phyloP scores from a whole-genome alignment of 2,113 vertebrate genomes.

The Sapajus apella region DNA sequence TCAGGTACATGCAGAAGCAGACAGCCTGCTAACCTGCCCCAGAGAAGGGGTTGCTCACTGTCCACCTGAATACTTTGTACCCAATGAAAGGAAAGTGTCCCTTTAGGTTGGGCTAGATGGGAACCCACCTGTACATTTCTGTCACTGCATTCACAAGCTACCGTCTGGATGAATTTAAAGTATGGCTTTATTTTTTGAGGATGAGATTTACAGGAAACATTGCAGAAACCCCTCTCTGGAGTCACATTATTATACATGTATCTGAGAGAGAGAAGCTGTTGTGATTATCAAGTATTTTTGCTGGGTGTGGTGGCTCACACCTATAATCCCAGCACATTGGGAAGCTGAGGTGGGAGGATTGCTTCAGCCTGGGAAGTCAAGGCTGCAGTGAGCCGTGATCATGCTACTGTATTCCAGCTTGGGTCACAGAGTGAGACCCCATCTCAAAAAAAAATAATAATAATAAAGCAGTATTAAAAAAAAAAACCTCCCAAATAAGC shows the following conservation, averaged over 20 bases:
- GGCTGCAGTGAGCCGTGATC: too few species aligned
- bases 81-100: not conserved
- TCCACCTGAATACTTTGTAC: not conserved
- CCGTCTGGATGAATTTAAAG: not conserved
- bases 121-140: not conserved
- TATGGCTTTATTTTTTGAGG: not conserved
- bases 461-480: not conserved
- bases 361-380: too few species aligned
- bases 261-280: not conserved
- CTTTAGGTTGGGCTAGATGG: not conserved
- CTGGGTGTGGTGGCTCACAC: too few species aligned
- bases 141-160: not conserved
- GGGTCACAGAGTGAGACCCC: too few species aligned
- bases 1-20: slow-evolving; percentile 87
- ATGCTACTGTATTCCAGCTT: too few species aligned
- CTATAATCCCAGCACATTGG: too few species aligned
- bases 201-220: not conserved
- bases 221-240: not conserved
- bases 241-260: too few species aligned
- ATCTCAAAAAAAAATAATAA: not conserved
- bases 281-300: not conserved
- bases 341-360: too few species aligned
- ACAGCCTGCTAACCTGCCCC: accelerated
- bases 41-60: not conserved
- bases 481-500: not conserved